Evolutionary conservation across 2,888 invertebrate genomes (phyloP), one percentile per base, ranked within the genome.

Genomic region (Protodeltote pygarga): DNA sequence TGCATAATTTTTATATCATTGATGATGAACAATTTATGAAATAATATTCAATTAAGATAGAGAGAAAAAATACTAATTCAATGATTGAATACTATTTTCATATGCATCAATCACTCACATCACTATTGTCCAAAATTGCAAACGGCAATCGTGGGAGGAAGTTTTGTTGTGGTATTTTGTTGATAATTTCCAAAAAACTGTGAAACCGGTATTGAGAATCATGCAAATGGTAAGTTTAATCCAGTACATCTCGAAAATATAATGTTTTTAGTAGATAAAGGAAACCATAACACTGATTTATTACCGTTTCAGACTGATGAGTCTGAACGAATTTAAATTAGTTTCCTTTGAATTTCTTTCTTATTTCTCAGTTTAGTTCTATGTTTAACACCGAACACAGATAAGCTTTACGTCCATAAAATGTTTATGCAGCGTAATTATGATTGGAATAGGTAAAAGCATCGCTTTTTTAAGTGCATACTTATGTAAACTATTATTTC

Each of bases 91-190:
- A 3, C 8, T 17, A 5, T 5, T 14, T 8, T 6, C 20, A 32
- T 37, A 14, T 40, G 16, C 5, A 15, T 13, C 11, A 15, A 17
- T 25, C 23, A 25, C 79, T 25, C 23, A 25, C 79, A 73, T 58
- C 79, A 66, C 80, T 82, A 76, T 33, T 47, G 21, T 40, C 67
- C 54, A 72, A 81, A 83, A 76, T 81, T 83, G 81, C 83, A 79
- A 73, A 81, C 70, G 71, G 77, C 76, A 73, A 77, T 74, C 71
- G 82, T 82, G 71, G 77, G 81, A 83, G 83, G 79, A 81, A 80
- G 81, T 77, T 82, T 87, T 89, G 89, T 89, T 89, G 85, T 85
- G 82, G 71, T 81, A 77, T 71, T 81, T 81, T 80, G 75, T 81
- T 77, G 68, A 59, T 85, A 75, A 65, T 74, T 77, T 61, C 47